Conservation (phyloP, 2,113 vertebrate genomes). For the Catharus minimus region DNA sequence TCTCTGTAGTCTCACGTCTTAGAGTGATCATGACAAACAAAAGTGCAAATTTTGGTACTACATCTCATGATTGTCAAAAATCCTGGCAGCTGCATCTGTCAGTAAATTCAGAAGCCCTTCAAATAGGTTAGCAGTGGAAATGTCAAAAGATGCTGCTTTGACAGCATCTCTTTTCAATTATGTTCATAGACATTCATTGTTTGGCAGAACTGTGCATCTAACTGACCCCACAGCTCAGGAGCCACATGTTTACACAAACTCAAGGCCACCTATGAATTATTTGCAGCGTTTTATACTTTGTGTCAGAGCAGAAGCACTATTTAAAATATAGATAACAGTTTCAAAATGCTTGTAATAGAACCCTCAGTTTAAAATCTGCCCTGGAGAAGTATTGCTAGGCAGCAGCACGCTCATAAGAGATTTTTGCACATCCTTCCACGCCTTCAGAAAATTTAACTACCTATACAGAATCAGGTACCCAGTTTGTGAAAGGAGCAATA, state of each 20-base stretch:
- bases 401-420: not conserved
- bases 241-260: not conserved
- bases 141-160: not conserved
- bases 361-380: not conserved
- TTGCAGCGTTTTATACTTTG: not conserved
- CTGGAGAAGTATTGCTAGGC: not conserved
- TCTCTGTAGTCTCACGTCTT: not conserved
- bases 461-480: not conserved
- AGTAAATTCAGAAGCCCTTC: not conserved
- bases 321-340: not conserved
- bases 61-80: not conserved
- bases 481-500: not conserved
- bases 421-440: not conserved
- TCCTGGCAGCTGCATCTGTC: not conserved
- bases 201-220: not conserved
- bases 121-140: not conserved
- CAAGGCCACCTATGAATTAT: not conserved
- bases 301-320: not conserved
- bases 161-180: not conserved
- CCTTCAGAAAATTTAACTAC: not conserved
- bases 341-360: not conserved
- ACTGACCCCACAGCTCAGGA: not conserved
- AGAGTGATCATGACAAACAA: not conserved
- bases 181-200: not conserved
- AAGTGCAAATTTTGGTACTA: not conserved